Base-by-base conservation (phyloP, 2,797 vertebrate genomes). In the Hippopotamyrus pictus region DNA sequence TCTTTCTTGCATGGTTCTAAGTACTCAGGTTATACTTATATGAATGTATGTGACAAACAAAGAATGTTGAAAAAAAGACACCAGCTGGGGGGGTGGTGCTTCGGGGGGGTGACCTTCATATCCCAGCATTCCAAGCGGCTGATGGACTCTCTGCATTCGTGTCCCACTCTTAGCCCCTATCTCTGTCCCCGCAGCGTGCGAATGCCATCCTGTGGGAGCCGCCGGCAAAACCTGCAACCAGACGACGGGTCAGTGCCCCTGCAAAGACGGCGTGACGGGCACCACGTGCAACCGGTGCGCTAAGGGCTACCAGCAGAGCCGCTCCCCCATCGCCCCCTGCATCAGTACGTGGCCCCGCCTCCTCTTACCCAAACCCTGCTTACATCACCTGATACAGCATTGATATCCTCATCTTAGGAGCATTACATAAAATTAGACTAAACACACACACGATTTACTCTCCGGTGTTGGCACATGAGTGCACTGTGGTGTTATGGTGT, bases 181-280 rank as follows among this genome's bases (percentile, higher is more conserved):
- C 90, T 95, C 90, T 95, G 90, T 90, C 91, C 96, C 96, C 92
- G 91, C 97, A 99, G 98, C 98, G 93, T 99, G 98, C 1, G 98
- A 99, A 95, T 99, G 98, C 94, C 98, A 99, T 95, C 98, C 98
- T 17, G 98, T 99, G 96, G 98, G 98, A 0, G 98, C 98, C 0
- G 98, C 98, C 59, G 98, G 98, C 95, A 99, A 99, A 96, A 99
- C 98, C 95, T 99, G 98, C 96, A 99, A 99, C 96, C 98, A 99
- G 93, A 99, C 98, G 93, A 99, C 98, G 12, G 98, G 98, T 92
- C 98, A 99, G 93, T 99, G 98, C 96, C 98, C 98, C 94, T 99
- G 98, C 95, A 99, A 99, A 95, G 98, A 99, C 25, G 98, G 98
- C 0, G 98, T 99, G 96, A 98, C 98, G 0, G 98, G 98, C 94